These are phyloP conservation scores for Ursus arctos DNA, from an alignment of 2,113 vertebrate species.

Conservation along the genomic window DNA sequence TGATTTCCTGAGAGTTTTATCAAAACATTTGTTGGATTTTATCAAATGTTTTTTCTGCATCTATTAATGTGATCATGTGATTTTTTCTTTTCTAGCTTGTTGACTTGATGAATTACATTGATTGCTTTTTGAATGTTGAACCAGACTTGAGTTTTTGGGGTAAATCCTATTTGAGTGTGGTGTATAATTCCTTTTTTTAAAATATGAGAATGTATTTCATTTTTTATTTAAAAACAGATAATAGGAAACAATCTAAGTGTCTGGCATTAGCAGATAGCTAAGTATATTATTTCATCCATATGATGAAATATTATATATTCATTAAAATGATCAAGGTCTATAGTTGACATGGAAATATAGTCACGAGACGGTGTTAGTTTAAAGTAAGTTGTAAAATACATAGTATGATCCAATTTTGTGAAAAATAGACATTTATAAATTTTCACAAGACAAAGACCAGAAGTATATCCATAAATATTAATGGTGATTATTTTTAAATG, in stretches of 20 bases:
- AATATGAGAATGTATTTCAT: neutral
- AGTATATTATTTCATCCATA: neutral
- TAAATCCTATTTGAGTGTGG: neutral
- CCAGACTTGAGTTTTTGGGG: neutral
- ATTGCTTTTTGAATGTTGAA: neutral
- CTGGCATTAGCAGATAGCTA: neutral
- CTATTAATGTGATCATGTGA: neutral
- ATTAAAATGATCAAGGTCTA: neutral
- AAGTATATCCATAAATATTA: neutral
- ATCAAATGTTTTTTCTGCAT: neutral
- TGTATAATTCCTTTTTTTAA: neutral
- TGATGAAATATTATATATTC: neutral
- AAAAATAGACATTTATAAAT: neutral
- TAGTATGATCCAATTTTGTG: neutral
- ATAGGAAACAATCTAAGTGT: neutral
- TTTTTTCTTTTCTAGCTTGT: neutral
- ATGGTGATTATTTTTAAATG: neutral
- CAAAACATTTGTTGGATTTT: neutral
- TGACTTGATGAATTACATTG: neutral
- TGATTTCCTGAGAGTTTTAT: neutral
- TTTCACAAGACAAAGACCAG: neutral
- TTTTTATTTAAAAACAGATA: neutral
- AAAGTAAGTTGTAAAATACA: neutral
- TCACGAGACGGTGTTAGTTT: neutral
- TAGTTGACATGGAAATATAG: neutral